Evolutionary conservation across 2,113 vertebrate species (phyloP), one percentile per base, ranked within the genome.

Genomic region (Peromyscus californicus): DNA sequence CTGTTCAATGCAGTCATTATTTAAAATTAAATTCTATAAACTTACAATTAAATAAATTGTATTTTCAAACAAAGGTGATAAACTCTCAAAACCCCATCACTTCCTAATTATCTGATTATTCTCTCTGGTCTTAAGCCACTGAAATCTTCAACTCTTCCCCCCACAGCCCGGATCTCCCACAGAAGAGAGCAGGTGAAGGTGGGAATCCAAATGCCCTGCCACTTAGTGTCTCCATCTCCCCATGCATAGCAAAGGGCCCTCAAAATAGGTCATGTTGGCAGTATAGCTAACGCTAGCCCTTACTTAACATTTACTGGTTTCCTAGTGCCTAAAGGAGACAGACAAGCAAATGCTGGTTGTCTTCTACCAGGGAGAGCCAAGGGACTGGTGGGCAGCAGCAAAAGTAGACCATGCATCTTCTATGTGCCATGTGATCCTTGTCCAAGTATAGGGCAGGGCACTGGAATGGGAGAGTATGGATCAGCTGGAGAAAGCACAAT

Each of bases 1-100:
- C 76, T 91, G 48, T 95, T 91, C 86, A 80, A 94, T 61, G 93
- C 12, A 33, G 57, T 9, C 36, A n/a, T 91, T 57, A 83, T 29
- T 89, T 75, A 85, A 72, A 94, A 79, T 57, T 91, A 88, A 87
- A 93, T 22, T 89, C 82, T n/a, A 82, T 61, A 74, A 70, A 69
- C 31, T 63, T 90, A 63, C 26, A 70, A 80, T 89, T 87, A 83
- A 92, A 51, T 63, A 59, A 85, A 42, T 42, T 84, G 36, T 76
- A 82, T 83, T 92, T 95, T n/a, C 3, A 79, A 96, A 63, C 29
- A 89, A 91, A 82, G 26, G 59, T 75, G 61, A 67, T 65, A 51
- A 51, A 76, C 59, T 29, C 36, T 69, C 54, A 75, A 80, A 91
- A 42, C 26, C 16, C 33, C 74, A 19, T 51, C 61, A 2, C 67